Evolutionary conservation across 2,888 invertebrate species (phyloP).

Genomic region (Apodemia duryi): DNA sequence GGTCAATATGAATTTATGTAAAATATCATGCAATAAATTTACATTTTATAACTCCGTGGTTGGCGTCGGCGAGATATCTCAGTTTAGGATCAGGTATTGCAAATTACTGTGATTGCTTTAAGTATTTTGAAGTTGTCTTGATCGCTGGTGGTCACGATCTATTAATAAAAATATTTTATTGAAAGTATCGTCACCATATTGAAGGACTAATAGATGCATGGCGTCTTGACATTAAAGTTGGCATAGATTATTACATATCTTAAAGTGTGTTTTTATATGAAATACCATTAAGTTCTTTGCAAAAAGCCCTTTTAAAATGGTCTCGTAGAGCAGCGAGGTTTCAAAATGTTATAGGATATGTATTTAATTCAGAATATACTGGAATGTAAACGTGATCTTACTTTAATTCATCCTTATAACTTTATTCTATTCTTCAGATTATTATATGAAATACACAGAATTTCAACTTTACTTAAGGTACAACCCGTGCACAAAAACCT

Average conservation of each 20-base stretch:
- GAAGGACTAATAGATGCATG: background rate
- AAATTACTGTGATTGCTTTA: constrained; percentile 24
- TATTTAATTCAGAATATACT: too few species aligned
- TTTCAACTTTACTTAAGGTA: too few species aligned
- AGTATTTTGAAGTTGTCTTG: constrained; percentile 22
- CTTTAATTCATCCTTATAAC: too few species aligned
- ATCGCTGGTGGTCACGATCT: constrained; percentile 28
- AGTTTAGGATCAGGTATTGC: constrained; percentile 46
- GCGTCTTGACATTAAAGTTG: background rate
- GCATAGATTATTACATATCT: too few species aligned
- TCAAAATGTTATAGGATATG: too few species aligned
- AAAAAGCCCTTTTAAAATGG: background rate
- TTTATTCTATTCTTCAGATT: too few species aligned
- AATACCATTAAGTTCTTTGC: background rate
- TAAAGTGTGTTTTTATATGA: background rate
- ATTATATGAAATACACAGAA: too few species aligned
- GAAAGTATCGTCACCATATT: constrained; percentile 1
- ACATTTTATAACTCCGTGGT: constrained; percentile 69
- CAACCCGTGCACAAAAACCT: too few species aligned
- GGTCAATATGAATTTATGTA: constrained; percentile 75
- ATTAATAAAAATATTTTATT: background rate
- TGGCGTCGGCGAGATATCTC: constrained; percentile 61
- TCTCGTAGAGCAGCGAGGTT: too few species aligned
- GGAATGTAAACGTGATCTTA: too few species aligned
- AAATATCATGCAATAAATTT: constrained; percentile 76